These are phyloP conservation scores for Forbesichthys papilliferus DNA, from an alignment of 2,113 vertebrate species.

Conservation along the genomic window DNA sequence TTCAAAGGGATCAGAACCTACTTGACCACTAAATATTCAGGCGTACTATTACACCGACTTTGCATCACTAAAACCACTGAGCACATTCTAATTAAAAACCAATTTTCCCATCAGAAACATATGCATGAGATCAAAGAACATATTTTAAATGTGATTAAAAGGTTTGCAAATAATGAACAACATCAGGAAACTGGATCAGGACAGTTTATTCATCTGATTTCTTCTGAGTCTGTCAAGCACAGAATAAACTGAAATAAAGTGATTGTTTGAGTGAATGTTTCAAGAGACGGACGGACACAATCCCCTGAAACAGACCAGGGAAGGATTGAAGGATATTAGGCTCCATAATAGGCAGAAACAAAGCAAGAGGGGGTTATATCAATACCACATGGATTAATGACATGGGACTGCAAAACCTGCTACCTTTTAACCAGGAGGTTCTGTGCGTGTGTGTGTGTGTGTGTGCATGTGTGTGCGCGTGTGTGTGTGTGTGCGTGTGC, in stretches of 20 bases:
- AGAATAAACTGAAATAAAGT: too few relatives aligned
- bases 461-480: neutral
- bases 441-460: too few relatives aligned
- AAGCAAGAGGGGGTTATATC: neutral
- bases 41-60: slow-evolving; percentile 54
- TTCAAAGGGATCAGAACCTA: slow-evolving; percentile 35
- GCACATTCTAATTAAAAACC: slow-evolving; percentile 36
- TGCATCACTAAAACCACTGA: slow-evolving; percentile 52
- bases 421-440: slow-evolving; percentile 10
- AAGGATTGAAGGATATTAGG: neutral
- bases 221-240: too few relatives aligned
- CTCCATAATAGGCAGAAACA: neutral
- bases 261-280: too few relatives aligned
- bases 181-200: too few relatives aligned
- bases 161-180: slow-evolving; percentile 16
- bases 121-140: slow-evolving; percentile 49
- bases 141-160: slow-evolving; percentile 54
- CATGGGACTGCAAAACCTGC: slow-evolving; percentile 20
- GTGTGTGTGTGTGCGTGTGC: slow-evolving; percentile 4
- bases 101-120: slow-evolving; percentile 38
- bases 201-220: too few relatives aligned
- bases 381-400: slow-evolving; percentile 27
- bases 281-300: slow-evolving; percentile 3
- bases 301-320: neutral
- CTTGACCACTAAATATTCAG: slow-evolving; percentile 30